Conservation (phyloP, 2,113 vertebrate species). For the Potamarius usumacintae region DNA sequence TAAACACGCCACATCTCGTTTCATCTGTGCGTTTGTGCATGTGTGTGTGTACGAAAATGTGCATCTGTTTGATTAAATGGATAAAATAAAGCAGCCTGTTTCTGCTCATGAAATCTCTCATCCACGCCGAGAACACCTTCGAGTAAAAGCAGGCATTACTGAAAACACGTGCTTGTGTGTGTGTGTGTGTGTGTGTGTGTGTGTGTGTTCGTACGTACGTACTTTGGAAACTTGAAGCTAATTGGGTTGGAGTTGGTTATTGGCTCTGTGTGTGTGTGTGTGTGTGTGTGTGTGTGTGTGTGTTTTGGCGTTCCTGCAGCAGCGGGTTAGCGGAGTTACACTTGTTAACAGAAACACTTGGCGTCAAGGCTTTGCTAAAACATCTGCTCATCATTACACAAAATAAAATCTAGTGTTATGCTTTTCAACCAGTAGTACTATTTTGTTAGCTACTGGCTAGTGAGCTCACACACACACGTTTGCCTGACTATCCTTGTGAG, state of each 20-base stretch:
- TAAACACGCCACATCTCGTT: not conserved
- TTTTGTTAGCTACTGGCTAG: not conserved
- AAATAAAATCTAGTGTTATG: conserved; percentile 12
- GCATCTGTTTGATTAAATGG: not conserved
- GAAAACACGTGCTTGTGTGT: conserved; percentile 32
- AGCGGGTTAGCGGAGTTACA: conserved; percentile 27
- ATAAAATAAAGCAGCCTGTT: not conserved
- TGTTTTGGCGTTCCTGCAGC: conserved; percentile 2
- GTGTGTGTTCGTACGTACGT: conserved; percentile 44
- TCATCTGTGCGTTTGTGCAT: not conserved
- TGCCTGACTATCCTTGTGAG: no score
- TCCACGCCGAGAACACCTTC: not conserved
- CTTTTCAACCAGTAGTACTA: not conserved
- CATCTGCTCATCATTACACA: conserved; percentile 48
- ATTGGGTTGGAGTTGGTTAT: not conserved
- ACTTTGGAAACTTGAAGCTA: conserved; percentile 39
- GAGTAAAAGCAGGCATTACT: not conserved
- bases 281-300: not conserved
- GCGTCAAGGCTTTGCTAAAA: conserved; percentile 43
- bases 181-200: conserved; percentile 47
- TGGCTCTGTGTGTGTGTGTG: not conserved
- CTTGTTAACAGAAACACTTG: conserved; percentile 10
- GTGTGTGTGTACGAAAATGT: not conserved
- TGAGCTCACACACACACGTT: not conserved
- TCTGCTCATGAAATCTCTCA: not conserved